A percentile compares a stretch with the other conserved stretches of the same genome.
Evolutionary conservation across 37 sponge, comb jelly and placozoan species (phyloP).

Genomic region (Diacarnus erythraeanus): DNA sequence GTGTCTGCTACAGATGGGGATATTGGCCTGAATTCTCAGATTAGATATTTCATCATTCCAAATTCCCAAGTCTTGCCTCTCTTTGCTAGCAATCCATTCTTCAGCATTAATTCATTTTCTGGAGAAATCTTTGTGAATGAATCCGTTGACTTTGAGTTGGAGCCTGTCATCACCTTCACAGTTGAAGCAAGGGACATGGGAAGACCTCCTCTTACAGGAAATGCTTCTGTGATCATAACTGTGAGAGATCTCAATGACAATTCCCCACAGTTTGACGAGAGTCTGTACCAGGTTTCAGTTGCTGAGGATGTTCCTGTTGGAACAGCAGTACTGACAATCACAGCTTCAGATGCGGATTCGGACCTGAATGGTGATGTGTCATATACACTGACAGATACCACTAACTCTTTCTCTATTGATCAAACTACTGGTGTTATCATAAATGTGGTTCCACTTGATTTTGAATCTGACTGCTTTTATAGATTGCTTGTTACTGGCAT

Average conservation of each 20-base stretch:
- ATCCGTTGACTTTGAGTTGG: constrained; percentile 42
- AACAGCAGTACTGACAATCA: constrained; percentile 1
- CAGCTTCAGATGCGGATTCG: constrained; percentile 64
- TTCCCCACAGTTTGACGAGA: constrained; percentile 29
- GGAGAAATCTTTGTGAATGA: constrained; percentile 49
- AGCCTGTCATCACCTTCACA: background rate
- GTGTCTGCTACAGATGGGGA: constrained; percentile 61
- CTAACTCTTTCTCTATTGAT: constrained; percentile 32
- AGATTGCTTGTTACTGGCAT: constrained; percentile 45
- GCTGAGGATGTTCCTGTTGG: constrained; percentile 34
- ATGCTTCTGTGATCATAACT: constrained; percentile 33
- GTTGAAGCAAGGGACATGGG: constrained; percentile 53
- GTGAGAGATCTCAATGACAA: constrained; percentile 71
- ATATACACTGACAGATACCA: constrained; percentile 29
- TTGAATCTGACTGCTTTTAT: constrained; percentile 42
- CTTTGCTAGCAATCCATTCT: constrained; percentile 2
- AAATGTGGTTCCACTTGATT: constrained; percentile 31
- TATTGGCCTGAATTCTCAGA: constrained; percentile 15
- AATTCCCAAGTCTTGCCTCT: background rate
- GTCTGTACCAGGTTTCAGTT: constrained; percentile 14
- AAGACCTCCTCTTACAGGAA: background rate
- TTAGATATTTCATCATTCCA: constrained; percentile 26
- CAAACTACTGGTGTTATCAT: constrained; percentile 42
- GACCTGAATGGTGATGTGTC: constrained; percentile 45
- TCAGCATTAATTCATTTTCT: constrained; percentile 44